Base-by-base conservation (phyloP, 2,113 vertebrate genomes). In the Brachyhypopomus occidentalis region DNA sequence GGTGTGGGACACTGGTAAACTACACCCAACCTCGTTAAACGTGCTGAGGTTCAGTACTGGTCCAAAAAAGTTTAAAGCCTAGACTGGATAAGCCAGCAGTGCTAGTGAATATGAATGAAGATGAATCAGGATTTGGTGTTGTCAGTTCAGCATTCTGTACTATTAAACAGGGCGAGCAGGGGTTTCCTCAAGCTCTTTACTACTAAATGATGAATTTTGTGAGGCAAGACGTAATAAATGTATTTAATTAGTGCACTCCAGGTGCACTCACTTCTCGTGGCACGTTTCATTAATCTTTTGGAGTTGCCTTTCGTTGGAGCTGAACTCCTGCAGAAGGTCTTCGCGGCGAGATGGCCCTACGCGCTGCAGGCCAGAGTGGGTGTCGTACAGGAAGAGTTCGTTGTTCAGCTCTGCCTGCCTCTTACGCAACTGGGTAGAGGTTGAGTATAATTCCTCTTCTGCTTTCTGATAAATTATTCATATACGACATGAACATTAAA, bases 371-470 rank as follows among this genome's bases (percentile, higher is more conserved):
- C 93, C 95, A 83, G 83, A 48, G 71, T 96, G 96, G 0, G 89
- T 92, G 87, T 97, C 96, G 6, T 98, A 98, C 30, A 98, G 88
- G 76, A 95, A 95, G 2, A 94, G 87, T 63, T 98, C 95, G 5
- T 90, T 89, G 83, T 93, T 90, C 0, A 95, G 83, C 74, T 97
- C 95, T 0, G 93, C 92, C 64, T 96, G 95, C 38, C 95, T 93
- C 72, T 94, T 94, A 77, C 90, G 94, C 83, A 98, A 92, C 62
- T 97, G 96, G 77, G 91, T 93, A 77, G 94, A 97, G 0, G 97
- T 98, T 0, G 96, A 96, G 77, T 99, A 99, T 30, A 99, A 93
- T 34, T 96, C 98, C 86, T 99, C 97, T 87, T 95, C 95, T 0
- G 90, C 90, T 87, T 93, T 95, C 97, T 99, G 83, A 77, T 76